A percentile compares a stretch with the other conserved stretches of the same genome.
Evolutionary conservation across 2,797 vertebrate species (phyloP).

Genomic region (Sciurus vulgaris): DNA sequence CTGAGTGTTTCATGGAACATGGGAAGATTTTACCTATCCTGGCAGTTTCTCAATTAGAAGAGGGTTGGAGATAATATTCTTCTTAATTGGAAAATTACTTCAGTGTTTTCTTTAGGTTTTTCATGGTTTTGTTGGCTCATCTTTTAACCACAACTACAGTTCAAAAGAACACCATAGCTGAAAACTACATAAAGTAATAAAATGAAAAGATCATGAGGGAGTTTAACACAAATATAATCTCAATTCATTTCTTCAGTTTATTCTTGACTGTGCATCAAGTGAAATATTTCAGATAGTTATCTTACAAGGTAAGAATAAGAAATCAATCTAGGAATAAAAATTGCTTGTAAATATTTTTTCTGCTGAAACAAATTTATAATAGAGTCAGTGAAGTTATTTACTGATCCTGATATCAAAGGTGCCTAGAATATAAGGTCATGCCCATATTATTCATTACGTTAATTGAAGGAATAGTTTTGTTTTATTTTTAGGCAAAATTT

Average conservation of each 20-base stretch:
- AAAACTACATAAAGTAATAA: slow-evolving; percentile 35
- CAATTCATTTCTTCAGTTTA: slow-evolving; percentile 49
- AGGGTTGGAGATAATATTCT: slow-evolving; percentile 53
- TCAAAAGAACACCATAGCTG: slow-evolving; percentile 15
- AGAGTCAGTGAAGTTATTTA: neutral
- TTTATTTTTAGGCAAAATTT: slow-evolving; percentile 48
- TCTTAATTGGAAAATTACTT: slow-evolving; percentile 71
- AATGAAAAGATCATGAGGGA: slow-evolving; percentile 29
- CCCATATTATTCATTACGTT: neutral
- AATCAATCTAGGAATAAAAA: neutral
- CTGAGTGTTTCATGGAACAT: slow-evolving; percentile 33
- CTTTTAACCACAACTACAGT: slow-evolving; percentile 20
- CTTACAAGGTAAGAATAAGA: neutral
- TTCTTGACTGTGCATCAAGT: neutral
- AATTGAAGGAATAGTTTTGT: neutral
- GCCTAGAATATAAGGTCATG: neutral
- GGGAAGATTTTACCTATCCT: slow-evolving; percentile 54
- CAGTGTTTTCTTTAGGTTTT: slow-evolving; percentile 64
- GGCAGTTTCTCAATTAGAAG: slow-evolving; percentile 71
- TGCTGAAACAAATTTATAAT: slow-evolving; percentile 17
- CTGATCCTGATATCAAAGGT: neutral
- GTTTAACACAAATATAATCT: slow-evolving; percentile 29
- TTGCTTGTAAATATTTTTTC: slow-evolving; percentile 52
- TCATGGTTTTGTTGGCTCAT: slow-evolving; percentile 42
- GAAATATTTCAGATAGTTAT: slow-evolving; percentile 1